Evolutionary conservation across 1,140 invertebrate species (phyloP).

Genomic region (Neomicropteryx cornuta): DNA sequence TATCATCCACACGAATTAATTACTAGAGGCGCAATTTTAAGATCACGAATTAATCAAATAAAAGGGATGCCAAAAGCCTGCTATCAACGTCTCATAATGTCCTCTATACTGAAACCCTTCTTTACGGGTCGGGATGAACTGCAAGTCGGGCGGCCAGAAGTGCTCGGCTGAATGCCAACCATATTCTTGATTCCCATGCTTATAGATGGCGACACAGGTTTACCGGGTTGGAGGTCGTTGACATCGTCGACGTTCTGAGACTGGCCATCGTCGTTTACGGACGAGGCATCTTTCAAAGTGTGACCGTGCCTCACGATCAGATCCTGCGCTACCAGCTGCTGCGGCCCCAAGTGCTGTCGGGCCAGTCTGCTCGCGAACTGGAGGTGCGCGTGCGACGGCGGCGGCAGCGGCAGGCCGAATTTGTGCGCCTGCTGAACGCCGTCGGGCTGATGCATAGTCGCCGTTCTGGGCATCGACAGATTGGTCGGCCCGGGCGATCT

Average conservation of each 20-base stretch:
- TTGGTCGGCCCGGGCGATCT: constrained; percentile 39
- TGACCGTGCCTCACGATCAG: constrained; percentile 36
- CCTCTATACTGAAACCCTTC: constrained; percentile 62
- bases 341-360: constrained; percentile 27
- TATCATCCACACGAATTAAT: too few species aligned
- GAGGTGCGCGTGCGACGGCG: constrained; percentile 30
- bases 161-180: constrained; percentile 36
- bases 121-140: constrained; percentile 36
- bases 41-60: too few species aligned
- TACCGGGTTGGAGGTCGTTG: constrained; percentile 16
- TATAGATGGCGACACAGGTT: constrained; percentile 20
- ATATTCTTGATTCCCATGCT: constrained; percentile 36
- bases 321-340: constrained; percentile 37
- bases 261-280: constrained; percentile 23
- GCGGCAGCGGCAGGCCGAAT: constrained; percentile 34
- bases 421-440: constrained; percentile 34
- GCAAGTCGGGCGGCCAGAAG: constrained; percentile 35
- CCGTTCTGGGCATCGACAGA: constrained; percentile 31
- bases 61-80: too few species aligned
- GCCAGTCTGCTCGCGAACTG: constrained; percentile 23
- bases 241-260: constrained; percentile 15
- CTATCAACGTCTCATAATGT: constrained; percentile 59
- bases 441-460: constrained; percentile 27
- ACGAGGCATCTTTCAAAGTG: constrained; percentile 31
- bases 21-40: too few species aligned